Percentiles rank a stretch among this genome's conserved stretches.
These are phyloP conservation scores for Eilema caniola DNA, from an alignment of 2,888 invertebrate species.

Conservation along the genomic window DNA sequence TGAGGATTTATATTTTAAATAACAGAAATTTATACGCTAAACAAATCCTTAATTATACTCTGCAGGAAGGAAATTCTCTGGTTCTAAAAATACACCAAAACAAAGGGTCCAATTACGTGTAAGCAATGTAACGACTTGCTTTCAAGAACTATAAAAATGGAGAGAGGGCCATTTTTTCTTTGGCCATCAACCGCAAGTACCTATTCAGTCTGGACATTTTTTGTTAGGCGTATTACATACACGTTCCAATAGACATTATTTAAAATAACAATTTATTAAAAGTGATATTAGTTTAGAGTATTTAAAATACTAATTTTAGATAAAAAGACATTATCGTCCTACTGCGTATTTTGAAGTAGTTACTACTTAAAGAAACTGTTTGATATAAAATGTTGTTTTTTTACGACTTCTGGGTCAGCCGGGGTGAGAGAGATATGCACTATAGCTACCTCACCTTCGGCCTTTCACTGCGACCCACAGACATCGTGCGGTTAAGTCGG, in stretches of 20 bases:
- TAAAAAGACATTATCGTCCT: neutral
- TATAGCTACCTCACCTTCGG: too few species aligned
- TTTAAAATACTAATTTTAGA: too few species aligned
- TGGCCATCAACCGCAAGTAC: constrained; percentile 41
- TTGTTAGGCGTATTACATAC: constrained; percentile 18
- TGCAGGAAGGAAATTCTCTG: neutral
- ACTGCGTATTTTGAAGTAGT: too few species aligned
- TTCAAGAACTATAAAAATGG: constrained; percentile 47
- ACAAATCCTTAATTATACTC: neutral
- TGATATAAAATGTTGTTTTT: too few species aligned
- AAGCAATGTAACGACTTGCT: constrained; percentile 43
- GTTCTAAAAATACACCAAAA: neutral
- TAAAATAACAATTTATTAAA: neutral
- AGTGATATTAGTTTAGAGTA: too few species aligned
- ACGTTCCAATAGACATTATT: neutral
- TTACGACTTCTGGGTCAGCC: too few species aligned
- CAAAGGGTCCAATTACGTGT: constrained; percentile 42
- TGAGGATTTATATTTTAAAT: too few species aligned
- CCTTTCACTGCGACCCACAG: too few species aligned
- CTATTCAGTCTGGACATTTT: constrained; percentile 33
- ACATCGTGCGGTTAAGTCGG: too few species aligned
- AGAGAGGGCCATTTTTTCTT: constrained; percentile 41
- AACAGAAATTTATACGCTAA: neutral
- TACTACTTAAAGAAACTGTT: neutral
- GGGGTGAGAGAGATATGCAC: too few species aligned